Percentiles rank a stretch among this genome's conserved stretches.
Conservation (phyloP, 2,888 invertebrate genomes). For the Bhutanitis thaidina region DNA sequence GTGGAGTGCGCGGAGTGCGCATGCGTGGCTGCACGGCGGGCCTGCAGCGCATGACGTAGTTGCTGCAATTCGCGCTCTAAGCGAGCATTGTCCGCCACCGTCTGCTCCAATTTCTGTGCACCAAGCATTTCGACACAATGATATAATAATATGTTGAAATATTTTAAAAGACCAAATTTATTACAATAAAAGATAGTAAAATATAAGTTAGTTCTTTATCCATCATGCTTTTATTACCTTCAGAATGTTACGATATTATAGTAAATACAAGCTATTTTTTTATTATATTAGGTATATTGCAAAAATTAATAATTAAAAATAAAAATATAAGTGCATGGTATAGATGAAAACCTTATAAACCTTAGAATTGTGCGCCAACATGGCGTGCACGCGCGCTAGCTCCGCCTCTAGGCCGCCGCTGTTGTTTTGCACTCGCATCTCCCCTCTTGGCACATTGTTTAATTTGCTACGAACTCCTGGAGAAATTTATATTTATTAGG, state of each 20-base stretch:
- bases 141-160: too few species aligned
- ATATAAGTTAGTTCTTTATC: too few species aligned
- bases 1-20: slow-evolving; percentile 18
- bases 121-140: not conserved
- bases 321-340: slow-evolving; percentile 71
- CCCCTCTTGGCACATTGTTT: slow-evolving; percentile 47
- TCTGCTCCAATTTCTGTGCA: slow-evolving; percentile 91
- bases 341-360: slow-evolving; percentile 85
- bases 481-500: too few species aligned
- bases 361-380: slow-evolving; percentile 95
- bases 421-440: slow-evolving; percentile 22
- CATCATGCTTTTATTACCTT: too few species aligned
- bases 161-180: too few species aligned
- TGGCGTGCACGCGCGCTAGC: slow-evolving; percentile 89
- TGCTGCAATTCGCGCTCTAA: slow-evolving; percentile 93
- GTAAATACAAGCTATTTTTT: too few species aligned
- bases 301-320: not conserved
- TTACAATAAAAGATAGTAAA: too few species aligned
- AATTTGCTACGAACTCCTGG: slow-evolving; percentile 65
- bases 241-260: too few species aligned
- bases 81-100: slow-evolving; percentile 93
- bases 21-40: slow-evolving; percentile 79
- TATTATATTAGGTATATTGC: too few species aligned
- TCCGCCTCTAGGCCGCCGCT: slow-evolving; percentile 84
- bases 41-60: slow-evolving; percentile 89